Percentiles rank a stretch among this genome's conserved stretches.
Conservation (phyloP, 2,113 vertebrate genomes). For the Athene noctua region DNA sequence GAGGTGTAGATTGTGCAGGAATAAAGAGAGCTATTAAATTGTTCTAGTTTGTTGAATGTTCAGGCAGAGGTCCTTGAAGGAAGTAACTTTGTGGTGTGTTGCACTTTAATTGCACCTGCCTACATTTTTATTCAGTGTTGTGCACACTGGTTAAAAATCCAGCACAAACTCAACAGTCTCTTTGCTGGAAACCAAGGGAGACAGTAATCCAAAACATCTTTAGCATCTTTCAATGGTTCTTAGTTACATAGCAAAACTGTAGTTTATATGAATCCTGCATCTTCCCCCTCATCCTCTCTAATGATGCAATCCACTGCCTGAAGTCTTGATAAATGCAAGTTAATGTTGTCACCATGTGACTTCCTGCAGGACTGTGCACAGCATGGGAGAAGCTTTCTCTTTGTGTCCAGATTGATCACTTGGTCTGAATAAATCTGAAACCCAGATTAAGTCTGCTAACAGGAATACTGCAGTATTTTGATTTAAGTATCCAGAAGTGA, state of each 20-base stretch:
- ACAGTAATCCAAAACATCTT: background rate
- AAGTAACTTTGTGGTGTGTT: background rate
- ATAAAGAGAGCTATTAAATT: background rate
- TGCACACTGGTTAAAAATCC: background rate
- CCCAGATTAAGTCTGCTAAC: constrained; percentile 28
- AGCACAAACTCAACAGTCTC: background rate
- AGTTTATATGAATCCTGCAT: background rate
- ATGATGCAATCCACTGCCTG: background rate
- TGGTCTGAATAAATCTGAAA: constrained; percentile 34
- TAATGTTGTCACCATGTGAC: background rate
- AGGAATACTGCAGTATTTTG: constrained; percentile 16
- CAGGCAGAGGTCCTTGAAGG: background rate
- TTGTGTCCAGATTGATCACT: constrained; percentile 13
- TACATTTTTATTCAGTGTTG: background rate
- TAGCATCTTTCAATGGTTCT: background rate
- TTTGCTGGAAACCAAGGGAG: background rate
- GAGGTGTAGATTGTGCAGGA: background rate
- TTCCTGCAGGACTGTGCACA: background rate
- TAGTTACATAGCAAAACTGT: background rate
- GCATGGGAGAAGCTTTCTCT: background rate
- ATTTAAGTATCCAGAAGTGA: constrained; percentile 56
- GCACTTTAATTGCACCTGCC: background rate
- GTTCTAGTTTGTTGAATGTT: background rate
- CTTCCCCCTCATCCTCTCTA: background rate
- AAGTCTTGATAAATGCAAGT: background rate